phyloP scores from a whole-genome alignment of 1,140 invertebrate genomes.

The Scylla paramamosain region DNA sequence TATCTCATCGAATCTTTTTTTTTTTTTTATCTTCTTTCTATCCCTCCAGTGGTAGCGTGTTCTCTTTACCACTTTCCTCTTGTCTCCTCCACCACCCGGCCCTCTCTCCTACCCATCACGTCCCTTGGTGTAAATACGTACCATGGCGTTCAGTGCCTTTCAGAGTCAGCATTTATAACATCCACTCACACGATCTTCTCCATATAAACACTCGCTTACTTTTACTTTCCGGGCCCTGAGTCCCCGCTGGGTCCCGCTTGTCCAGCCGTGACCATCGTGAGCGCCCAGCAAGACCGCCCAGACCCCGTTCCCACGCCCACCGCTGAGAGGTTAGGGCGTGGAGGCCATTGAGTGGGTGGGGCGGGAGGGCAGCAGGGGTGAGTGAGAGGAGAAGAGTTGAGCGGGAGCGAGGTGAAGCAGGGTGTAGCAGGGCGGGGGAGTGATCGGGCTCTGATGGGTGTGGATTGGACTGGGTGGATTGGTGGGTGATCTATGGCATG shows the following conservation, averaged over 20 bases:
- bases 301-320: conserved; percentile 7
- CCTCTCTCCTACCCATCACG: not conserved
- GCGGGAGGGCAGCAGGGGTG: not conserved
- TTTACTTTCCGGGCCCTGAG: not conserved
- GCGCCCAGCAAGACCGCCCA: not conserved
- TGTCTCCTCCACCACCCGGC: not conserved
- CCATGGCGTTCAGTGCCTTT: not conserved
- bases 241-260: not conserved
- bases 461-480: not conserved
- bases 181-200: not conserved
- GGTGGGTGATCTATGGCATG: not conserved
- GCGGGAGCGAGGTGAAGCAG: not conserved
- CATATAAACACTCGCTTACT: conserved; percentile 23
- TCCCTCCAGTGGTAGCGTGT: not conserved
- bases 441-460: not conserved
- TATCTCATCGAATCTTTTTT: too few relatives aligned
- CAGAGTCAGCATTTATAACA: not conserved
- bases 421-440: not conserved
- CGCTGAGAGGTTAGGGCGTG: not conserved
- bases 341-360: not conserved
- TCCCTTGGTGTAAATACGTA: not conserved
- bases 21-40: too few relatives aligned
- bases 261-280: not conserved
- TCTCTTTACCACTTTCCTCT: not conserved
- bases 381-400: not conserved